These are phyloP conservation scores for Caenorhabditis macrosperma DNA, from an alignment of 2,888 invertebrate genomes.

Conservation along the genomic window DNA sequence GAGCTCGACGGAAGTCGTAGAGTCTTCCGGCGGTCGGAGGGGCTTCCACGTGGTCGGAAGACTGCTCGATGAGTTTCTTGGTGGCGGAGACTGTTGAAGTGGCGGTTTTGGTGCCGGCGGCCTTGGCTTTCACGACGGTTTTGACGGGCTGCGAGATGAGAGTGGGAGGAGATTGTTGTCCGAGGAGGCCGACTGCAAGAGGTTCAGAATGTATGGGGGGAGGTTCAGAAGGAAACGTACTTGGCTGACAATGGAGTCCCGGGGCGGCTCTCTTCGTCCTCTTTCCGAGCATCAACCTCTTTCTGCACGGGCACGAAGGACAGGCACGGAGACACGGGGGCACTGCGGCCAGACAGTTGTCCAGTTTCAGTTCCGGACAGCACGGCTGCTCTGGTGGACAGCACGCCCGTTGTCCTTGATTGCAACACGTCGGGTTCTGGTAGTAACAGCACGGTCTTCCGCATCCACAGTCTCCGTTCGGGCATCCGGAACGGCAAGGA, in stretches of 20 bases:
- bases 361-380: conserved; percentile 69
- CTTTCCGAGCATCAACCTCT: conserved; percentile 66
- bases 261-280: conserved; percentile 61
- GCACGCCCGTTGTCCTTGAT: conserved; percentile 69
- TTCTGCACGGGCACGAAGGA: conserved; percentile 70
- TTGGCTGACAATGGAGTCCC: conserved; percentile 68
- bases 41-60: conserved; percentile 57
- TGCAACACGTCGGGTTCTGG: conserved; percentile 73
- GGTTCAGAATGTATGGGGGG: neutral
- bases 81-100: conserved; percentile 6
- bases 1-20: conserved; percentile 61
- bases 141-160: conserved; percentile 28
- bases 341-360: conserved; percentile 65
- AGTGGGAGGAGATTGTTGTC: conserved; percentile 47
- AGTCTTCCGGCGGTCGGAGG: conserved; percentile 66
- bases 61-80: conserved; percentile 47
- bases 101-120: conserved; percentile 35
- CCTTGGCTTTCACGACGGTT: conserved; percentile 21
- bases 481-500: conserved; percentile 63
- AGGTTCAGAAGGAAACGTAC: conserved; percentile 14
- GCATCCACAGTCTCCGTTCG: conserved; percentile 72
- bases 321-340: conserved; percentile 74
- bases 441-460: conserved; percentile 77
- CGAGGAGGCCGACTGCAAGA: conserved; percentile 47
- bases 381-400: conserved; percentile 75